These are phyloP conservation scores for Dascillus cervinus DNA, from an alignment of 2,888 invertebrate genomes.

Conservation along the genomic window DNA sequence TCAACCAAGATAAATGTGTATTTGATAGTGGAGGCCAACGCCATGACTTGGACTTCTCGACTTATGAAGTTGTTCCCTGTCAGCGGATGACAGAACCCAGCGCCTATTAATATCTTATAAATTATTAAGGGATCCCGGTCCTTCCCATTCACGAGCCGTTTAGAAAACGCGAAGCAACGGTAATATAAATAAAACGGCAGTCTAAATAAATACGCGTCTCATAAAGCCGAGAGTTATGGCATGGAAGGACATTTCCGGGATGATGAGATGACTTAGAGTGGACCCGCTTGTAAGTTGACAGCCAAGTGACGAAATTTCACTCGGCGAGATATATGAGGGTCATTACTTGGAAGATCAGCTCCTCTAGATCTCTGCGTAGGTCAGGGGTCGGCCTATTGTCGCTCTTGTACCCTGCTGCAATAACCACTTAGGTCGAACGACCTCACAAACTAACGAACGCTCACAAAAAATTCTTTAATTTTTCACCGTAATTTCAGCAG, in stretches of 20 bases:
- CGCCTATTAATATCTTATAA: conserved; percentile 23
- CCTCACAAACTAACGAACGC: too few relatives aligned
- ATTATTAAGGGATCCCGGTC: conserved; percentile 6
- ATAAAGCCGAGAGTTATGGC: too few relatives aligned
- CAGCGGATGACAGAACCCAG: conserved; percentile 20
- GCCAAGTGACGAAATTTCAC: conserved; percentile 19
- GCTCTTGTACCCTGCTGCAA: conserved; percentile 16
- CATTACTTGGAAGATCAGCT: conserved; percentile 19
- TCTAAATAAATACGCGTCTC: too few relatives aligned
- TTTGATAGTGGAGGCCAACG: conserved; percentile 26
- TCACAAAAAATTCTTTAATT: too few relatives aligned
- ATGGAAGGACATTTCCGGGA: conserved; percentile 5
- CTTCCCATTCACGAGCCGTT: too few relatives aligned
- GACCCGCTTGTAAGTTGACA: conserved; percentile 14
- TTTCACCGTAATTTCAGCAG: too few relatives aligned
- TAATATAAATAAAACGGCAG: too few relatives aligned
- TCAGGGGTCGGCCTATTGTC: conserved; percentile 19
- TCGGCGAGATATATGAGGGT: conserved; percentile 18
- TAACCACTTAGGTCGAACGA: conserved; percentile 15
- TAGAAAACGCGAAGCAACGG: too few relatives aligned
- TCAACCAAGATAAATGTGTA: conserved; percentile 30
- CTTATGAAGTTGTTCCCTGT: conserved; percentile 26
- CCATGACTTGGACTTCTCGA: conserved; percentile 27
- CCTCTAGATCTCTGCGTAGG: conserved; percentile 13
- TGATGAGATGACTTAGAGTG: conserved; percentile 8